Evolutionary conservation across 2,888 invertebrate genomes (phyloP), one percentile per base, ranked within the genome.

Genomic region (Smittia sp.): DNA sequence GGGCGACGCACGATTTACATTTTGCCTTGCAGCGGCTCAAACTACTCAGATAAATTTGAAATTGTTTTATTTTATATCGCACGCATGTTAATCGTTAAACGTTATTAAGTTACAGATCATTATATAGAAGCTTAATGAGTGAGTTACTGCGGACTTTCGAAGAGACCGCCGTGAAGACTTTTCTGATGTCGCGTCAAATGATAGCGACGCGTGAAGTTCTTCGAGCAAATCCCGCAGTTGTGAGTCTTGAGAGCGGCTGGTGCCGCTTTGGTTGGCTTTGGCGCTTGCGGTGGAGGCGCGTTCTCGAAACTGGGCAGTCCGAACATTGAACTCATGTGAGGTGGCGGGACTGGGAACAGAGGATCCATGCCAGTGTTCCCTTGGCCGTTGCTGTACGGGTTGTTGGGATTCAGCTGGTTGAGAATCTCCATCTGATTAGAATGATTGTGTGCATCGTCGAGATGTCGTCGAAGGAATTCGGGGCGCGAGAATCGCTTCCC

Each of bases 141-240:
- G 3, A 58, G 9, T 18, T 58, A 20, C 20, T 58, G 58, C 4
- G 15, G 3, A 11, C 18, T 58, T 1, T 58, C 58, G 18, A 58
- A 58, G 18, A 58, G 27, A 15, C 52, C 69, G 9, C 69, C 32
- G 32, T 69, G 69, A 13, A 69, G 15, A 67, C 15, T 67, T 24
- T 52, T 52, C 27, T 69, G 69, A 69, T 69, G 69, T 27, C 69
- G n/a, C 22, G 54, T 52, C n/a, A 69, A 11, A 69, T 69, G 69
- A 32, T 69, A 69, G 24, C 41, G 41, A 1, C 69, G 27, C 20
- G 52, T 41, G 13, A 69, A 69, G 27, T 69, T 69, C 52, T 69
- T 69, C 6, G 41, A 41, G 20, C 69, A 69, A 11, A 69, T 69
- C 0, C 18, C 18, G 27, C 69, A 69, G 24, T 27, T 52, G 18